Percentiles rank a stretch among this genome's conserved stretches.
Evolutionary conservation across 1,140 invertebrate species (phyloP).

Genomic region (Episyrphus balteatus): DNA sequence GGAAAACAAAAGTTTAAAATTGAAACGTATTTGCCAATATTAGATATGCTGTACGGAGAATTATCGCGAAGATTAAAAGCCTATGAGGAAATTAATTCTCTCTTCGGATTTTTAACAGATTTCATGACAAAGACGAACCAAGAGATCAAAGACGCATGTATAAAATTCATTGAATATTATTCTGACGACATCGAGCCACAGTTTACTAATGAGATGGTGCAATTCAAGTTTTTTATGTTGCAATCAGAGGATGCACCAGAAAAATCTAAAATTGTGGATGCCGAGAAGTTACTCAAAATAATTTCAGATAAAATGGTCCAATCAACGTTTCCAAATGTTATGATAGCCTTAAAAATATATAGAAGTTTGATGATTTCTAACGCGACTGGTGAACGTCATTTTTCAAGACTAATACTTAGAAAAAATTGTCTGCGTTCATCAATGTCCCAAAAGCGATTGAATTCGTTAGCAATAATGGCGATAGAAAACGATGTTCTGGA

Average conservation of each 20-base stretch:
- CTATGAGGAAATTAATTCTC: too few relatives aligned
- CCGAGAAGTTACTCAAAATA: not conserved
- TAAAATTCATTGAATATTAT: too few relatives aligned
- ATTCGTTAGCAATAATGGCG: not conserved
- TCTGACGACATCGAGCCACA: too few relatives aligned
- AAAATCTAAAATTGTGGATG: not conserved
- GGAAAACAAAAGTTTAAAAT: conserved; percentile 3
- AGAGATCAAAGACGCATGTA: not conserved
- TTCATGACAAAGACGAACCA: not conserved
- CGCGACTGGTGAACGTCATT: not conserved
- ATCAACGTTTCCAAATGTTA: not conserved
- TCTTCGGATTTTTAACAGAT: too few relatives aligned
- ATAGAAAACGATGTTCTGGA: not conserved
- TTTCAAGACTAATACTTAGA: not conserved
- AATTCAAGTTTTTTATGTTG: too few relatives aligned
- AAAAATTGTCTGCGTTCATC: not conserved
- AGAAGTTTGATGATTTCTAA: not conserved
- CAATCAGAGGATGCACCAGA: too few relatives aligned
- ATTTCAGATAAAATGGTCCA: not conserved
- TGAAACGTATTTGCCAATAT: conserved; percentile 1
- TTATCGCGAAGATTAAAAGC: too few relatives aligned
- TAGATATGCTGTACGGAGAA: too few relatives aligned
- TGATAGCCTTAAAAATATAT: not conserved
- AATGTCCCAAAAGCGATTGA: not conserved
- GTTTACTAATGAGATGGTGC: too few relatives aligned